Evolutionary conservation across 2,113 vertebrate species (phyloP), one percentile per base, ranked within the genome.

Genomic region (Macrotus californicus): DNA sequence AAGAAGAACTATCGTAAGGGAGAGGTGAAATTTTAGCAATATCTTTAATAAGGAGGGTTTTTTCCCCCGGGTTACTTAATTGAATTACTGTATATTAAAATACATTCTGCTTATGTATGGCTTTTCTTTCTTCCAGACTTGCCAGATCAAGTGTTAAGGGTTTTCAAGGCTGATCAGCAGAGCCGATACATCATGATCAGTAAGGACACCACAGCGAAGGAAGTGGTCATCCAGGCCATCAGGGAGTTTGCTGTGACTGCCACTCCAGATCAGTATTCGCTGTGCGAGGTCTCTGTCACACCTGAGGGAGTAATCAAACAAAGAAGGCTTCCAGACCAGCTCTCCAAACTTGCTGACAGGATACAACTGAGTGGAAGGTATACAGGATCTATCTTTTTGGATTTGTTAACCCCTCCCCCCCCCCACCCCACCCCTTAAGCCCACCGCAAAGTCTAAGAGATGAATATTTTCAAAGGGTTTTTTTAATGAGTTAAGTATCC

Each of bases 181-280:
- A 99, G 99, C 85, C 99, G 99, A 10, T 99, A 99, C 98, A 99
- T 99, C 97, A 99, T 99, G 99, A 99, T 99, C 94, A 99, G 99
- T 92, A 99, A 99, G 96, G 99, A 99, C 97, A 99, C 99, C 2
- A 99, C 99, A 1, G 99, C 99, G 0, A 99, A 99, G 96, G 99
- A 99, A 97, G 99, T 99, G 85, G 99, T 99, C 67, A 97, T 99
- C 86, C 99, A 99, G 98, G 99, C 99, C 43, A 99, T 99, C 98
- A 98, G 99, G 93, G 99, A 99, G 91, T 99, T 99, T 66, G 99
- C 99, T 56, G 97, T 99, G 89, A 99, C 99, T 2, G 98, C 99
- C 24, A 98, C 99, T 0, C 97, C 99, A 0, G 99, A 99, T 69
- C 99, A 99, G 0, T 99, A 99, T 83, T 99, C 99, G 0, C 98